Evolutionary conservation across 2,797 vertebrate species (phyloP).

Genomic region (Oreochromis mossambicus): DNA sequence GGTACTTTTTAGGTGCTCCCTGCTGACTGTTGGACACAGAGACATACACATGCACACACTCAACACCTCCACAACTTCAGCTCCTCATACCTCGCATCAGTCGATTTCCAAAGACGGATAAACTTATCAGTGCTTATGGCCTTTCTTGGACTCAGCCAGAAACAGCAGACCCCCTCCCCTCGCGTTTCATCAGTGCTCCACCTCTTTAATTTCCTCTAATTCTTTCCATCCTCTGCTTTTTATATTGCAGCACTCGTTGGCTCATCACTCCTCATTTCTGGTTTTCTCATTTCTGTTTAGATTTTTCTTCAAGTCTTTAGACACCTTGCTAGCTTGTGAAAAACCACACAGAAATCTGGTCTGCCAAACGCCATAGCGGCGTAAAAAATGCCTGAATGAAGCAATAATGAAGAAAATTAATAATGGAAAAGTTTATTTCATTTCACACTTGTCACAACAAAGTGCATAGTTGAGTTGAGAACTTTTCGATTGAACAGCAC

Average conservation of each 20-base stretch:
- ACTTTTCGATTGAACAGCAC: not conserved
- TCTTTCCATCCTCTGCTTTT: constrained; percentile 27
- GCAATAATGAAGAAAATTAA: not conserved
- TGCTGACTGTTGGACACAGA: constrained; percentile 3
- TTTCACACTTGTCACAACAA: not conserved
- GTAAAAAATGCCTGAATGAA: not conserved
- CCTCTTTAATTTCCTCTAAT: constrained; percentile 26
- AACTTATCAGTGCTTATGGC: constrained; percentile 15
- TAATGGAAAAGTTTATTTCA: not conserved
- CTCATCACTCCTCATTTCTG: constrained; percentile 18
- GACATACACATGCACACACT: not conserved
- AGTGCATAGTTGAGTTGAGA: not conserved
- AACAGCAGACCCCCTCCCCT: not conserved
- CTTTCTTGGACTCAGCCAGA: not conserved
- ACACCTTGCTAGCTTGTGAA: not conserved
- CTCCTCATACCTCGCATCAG: not conserved
- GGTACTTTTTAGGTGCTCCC: constrained; percentile 47
- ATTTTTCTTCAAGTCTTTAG: not conserved
- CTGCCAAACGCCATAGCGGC: not conserved
- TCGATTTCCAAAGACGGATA: constrained; percentile 27
- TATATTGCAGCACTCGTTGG: not conserved
- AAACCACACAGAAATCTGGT: not conserved
- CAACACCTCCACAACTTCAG: not conserved
- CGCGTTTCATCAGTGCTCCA: constrained; percentile 24
- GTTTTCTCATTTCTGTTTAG: constrained; percentile 11